Percentiles rank a stretch among this genome's conserved stretches.
Conservation (phyloP, 1,140 invertebrate species). For the Drosophila setifemur region DNA sequence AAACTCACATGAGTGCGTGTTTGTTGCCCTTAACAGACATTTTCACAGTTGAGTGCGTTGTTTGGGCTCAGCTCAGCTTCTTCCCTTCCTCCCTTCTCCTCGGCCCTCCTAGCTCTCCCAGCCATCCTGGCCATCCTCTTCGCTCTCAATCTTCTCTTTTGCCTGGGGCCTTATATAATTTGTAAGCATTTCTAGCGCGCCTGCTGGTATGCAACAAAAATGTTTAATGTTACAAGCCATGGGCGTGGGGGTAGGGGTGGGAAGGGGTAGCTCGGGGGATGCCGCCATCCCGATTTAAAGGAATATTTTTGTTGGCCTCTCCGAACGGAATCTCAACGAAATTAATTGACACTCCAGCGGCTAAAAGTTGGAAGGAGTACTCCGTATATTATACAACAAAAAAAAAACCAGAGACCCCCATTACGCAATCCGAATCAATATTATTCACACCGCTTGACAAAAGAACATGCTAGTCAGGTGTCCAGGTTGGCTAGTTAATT, state of each 20-base stretch:
- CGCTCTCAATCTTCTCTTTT: not conserved
- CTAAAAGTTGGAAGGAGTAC: too few species aligned
- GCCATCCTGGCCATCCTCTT: not conserved
- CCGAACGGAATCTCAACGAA: slow-evolving; percentile 25
- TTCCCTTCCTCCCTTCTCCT: not conserved
- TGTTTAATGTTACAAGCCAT: slow-evolving; percentile 52
- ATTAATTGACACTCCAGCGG: slow-evolving; percentile 52
- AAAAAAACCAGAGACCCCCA: not conserved
- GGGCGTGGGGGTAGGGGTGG: not conserved
- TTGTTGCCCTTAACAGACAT: slow-evolving; percentile 77
- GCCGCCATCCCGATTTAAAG: slow-evolving; percentile 21
- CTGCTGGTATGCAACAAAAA: slow-evolving; percentile 69
- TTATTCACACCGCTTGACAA: slow-evolving; percentile 4
- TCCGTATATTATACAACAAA: too few species aligned
- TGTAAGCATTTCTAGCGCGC: slow-evolving; percentile 72
- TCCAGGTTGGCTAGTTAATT: slow-evolving; percentile 37
- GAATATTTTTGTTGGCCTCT: slow-evolving; percentile 37
- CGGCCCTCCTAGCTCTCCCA: not conserved
- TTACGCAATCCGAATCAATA: slow-evolving; percentile 50
- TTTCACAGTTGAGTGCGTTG: slow-evolving; percentile 80
- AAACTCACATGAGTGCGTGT: slow-evolving; percentile 62
- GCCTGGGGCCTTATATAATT: slow-evolving; percentile 56
- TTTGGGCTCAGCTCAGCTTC: slow-evolving; percentile 46
- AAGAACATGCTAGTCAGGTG: slow-evolving; percentile 3
- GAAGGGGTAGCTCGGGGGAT: not conserved